A percentile compares a stretch with the other conserved stretches of the same genome.
Conservation (phyloP, 2,888 invertebrate genomes). For the Ophraella communa region DNA sequence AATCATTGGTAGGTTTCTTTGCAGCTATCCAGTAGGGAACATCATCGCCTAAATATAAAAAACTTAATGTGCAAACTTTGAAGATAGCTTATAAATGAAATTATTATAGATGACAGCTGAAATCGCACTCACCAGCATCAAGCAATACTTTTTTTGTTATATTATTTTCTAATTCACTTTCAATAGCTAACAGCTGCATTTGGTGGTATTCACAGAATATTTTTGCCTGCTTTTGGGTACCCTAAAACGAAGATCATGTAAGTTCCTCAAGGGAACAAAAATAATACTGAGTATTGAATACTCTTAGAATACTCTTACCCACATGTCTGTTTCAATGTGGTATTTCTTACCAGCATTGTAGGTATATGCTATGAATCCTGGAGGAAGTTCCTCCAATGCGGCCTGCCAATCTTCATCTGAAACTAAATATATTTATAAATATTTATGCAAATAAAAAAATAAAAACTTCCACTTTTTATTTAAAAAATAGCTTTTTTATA, state of each 20-base stretch:
- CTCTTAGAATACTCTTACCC: no score
- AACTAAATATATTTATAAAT: background rate
- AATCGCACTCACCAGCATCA: constrained; percentile 14
- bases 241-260: constrained; percentile 5
- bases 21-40: constrained; percentile 19
- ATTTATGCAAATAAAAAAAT: no score
- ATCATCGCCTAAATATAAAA: background rate
- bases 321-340: constrained; percentile 4
- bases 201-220: constrained; percentile 15
- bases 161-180: constrained; percentile 9
- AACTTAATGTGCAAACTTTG: no score
- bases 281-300: no score
- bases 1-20: background rate
- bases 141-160: constrained; percentile 5
- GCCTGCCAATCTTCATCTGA: background rate
- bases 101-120: no score
- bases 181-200: constrained; percentile 16
- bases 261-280: no score
- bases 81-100: no score
- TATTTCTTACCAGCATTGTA: constrained; percentile 11
- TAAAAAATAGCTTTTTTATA: no score
- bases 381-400: background rate
- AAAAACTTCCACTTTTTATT: no score
- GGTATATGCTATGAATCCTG: background rate
- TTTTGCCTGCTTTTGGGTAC: constrained; percentile 15